These are phyloP conservation scores for Coptodon rendalli DNA, from an alignment of 2,113 vertebrate genomes.

Conservation along the genomic window DNA sequence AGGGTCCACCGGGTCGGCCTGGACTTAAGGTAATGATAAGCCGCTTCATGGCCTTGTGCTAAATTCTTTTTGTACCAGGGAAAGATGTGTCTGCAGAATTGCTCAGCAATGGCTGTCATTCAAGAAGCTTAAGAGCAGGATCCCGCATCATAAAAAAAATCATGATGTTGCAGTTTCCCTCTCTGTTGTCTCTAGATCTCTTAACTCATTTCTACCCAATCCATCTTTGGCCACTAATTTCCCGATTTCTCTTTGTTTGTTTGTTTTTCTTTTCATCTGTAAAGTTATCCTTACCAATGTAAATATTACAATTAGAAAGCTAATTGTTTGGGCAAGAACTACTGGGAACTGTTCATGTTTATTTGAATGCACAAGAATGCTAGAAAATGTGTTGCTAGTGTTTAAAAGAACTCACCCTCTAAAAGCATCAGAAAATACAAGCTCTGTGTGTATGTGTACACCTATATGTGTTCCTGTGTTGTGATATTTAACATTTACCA, in stretches of 20 bases:
- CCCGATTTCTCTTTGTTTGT: background rate
- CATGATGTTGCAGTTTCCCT: background rate
- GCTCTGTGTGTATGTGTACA: background rate
- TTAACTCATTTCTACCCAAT: constrained; percentile 1
- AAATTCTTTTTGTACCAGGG: background rate
- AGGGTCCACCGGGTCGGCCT: constrained; percentile 78
- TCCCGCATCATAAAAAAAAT: background rate
- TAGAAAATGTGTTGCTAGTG: background rate
- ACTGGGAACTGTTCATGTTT: background rate
- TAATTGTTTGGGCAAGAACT: background rate
- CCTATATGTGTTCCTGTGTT: background rate
- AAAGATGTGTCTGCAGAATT: background rate
- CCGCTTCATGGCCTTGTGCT: background rate
- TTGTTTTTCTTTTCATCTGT: background rate
- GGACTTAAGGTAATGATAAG: constrained; percentile 80
- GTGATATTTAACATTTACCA: background rate
- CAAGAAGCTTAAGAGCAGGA: background rate
- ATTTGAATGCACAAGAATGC: background rate
- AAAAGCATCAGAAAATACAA: background rate
- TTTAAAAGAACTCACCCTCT: background rate
- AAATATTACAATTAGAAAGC: background rate
- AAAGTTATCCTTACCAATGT: background rate
- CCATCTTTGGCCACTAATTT: background rate
- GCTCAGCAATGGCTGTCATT: background rate
- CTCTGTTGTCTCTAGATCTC: background rate